These are phyloP conservation scores for Fratercula arctica DNA, from an alignment of 2,797 vertebrate genomes.

Conservation along the genomic window DNA sequence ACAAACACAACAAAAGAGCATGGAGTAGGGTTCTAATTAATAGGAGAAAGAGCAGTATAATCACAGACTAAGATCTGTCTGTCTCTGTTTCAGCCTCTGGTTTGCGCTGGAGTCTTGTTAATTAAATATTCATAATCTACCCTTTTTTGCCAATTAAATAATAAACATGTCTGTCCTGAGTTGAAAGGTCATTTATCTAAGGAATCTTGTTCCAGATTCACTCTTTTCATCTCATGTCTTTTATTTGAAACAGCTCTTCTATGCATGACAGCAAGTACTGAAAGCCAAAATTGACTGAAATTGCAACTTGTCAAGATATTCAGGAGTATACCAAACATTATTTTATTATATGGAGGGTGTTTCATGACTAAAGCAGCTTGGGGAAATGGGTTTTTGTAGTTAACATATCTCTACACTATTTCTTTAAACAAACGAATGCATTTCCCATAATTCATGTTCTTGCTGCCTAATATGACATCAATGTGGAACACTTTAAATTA, in stretches of 20 bases:
- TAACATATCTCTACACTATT: not conserved
- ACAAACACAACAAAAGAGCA: not conserved
- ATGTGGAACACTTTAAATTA: not conserved
- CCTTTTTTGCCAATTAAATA: not conserved
- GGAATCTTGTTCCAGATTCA: not conserved
- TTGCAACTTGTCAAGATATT: not conserved
- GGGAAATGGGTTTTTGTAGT: not conserved
- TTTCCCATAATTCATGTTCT: not conserved
- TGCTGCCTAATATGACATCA: not conserved
- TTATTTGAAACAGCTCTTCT: not conserved
- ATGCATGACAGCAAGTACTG: not conserved
- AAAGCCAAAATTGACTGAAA: constrained; percentile 32
- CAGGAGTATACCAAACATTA: not conserved
- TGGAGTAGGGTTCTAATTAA: not conserved
- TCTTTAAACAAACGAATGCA: not conserved
- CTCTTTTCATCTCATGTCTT: not conserved
- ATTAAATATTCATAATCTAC: not conserved
- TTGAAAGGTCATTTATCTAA: constrained; percentile 28
- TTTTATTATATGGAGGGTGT: not conserved
- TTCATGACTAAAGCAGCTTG: not conserved
- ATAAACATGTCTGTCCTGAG: not conserved
- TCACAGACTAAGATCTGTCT: not conserved
- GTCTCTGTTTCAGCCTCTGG: not conserved
- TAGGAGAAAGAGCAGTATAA: not conserved
- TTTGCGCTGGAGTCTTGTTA: not conserved